Percentiles rank a stretch among this genome's conserved stretches.
phyloP scores from a whole-genome alignment of 2,888 invertebrate genomes.

The Pasiphila rectangulata region DNA sequence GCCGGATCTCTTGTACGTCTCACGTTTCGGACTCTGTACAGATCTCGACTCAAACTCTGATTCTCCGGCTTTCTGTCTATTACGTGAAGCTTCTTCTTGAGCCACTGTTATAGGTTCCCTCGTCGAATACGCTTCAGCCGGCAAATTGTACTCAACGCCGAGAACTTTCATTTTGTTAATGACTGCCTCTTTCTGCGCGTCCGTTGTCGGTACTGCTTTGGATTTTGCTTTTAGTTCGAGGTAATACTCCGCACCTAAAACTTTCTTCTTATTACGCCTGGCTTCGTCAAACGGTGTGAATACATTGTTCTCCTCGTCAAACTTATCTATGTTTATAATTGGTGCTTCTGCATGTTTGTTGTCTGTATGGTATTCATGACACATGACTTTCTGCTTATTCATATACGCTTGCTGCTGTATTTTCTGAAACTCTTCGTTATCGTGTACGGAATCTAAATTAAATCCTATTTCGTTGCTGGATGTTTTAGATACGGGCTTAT shows the following conservation, averaged over 20 bases:
- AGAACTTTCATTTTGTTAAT: slow-evolving; percentile 82
- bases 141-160: slow-evolving; percentile 81
- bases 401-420: slow-evolving; percentile 67
- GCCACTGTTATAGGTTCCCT: slow-evolving; percentile 59
- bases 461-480: slow-evolving; percentile 62
- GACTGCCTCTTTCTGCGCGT: slow-evolving; percentile 81
- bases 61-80: slow-evolving; percentile 50
- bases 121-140: slow-evolving; percentile 38
- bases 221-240: slow-evolving; percentile 32
- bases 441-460: slow-evolving; percentile 47
- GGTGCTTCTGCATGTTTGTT: slow-evolving; percentile 43
- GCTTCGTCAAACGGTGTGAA: slow-evolving; percentile 56
- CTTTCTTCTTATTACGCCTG: slow-evolving; percentile 60
- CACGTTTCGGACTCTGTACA: slow-evolving; percentile 36
- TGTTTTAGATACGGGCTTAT: slow-evolving; percentile 40
- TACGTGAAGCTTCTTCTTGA: slow-evolving; percentile 63
- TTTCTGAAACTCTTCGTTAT: slow-evolving; percentile 57
- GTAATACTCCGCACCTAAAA: slow-evolving; percentile 55
- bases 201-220: slow-evolving; percentile 51
- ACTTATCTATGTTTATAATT: slow-evolving; percentile 36
- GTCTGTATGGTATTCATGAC: slow-evolving; percentile 68
- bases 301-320: slow-evolving; percentile 60
- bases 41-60: slow-evolving; percentile 46
- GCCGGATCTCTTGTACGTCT: slow-evolving; percentile 48
- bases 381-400: slow-evolving; percentile 78